phyloP scores from a whole-genome alignment of 2,113 vertebrate genomes.

The Proteles cristata region DNA sequence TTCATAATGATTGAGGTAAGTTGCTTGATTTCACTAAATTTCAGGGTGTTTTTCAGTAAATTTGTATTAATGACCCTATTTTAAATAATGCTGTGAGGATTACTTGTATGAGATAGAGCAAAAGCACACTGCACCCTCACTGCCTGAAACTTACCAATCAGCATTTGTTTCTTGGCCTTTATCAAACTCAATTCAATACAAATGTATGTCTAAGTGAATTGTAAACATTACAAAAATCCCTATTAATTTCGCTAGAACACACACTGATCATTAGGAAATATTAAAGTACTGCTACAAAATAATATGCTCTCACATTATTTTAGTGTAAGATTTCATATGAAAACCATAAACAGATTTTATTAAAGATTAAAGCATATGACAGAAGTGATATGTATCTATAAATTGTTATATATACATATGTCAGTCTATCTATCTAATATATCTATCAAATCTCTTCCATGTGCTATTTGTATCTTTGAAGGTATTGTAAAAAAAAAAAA shows the following conservation, averaged over 20 bases:
- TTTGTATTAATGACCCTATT: neutral
- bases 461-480: no score
- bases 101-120: neutral
- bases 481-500: no score
- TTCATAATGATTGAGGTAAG: neutral
- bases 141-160: neutral
- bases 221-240: neutral
- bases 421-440: no score
- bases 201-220: neutral
- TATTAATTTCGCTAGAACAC: neutral
- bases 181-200: neutral
- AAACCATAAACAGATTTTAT: no score
- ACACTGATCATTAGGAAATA: neutral
- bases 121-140: rapidly evolving
- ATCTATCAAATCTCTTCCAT: no score
- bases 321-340: no score
- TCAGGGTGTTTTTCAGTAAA: neutral
- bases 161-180: neutral
- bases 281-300: neutral
- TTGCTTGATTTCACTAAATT: neutral
- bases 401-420: no score
- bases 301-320: neutral
- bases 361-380: no score
- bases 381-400: no score
- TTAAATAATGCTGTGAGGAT: neutral